Evolutionary conservation across 2,888 invertebrate species (phyloP).

Genomic region (Eulithis testata): DNA sequence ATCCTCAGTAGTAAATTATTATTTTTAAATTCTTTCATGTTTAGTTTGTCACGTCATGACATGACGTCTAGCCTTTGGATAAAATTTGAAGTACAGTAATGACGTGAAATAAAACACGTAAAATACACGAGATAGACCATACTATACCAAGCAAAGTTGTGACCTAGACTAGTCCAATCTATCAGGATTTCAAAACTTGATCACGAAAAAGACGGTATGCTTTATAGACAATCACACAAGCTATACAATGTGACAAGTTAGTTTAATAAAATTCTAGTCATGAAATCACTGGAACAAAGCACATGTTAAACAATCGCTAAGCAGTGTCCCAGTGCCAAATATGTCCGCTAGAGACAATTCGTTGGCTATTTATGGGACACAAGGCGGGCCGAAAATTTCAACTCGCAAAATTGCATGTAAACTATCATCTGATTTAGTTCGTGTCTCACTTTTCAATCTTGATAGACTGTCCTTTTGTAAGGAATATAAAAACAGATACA

Average conservation of each 20-base stretch:
- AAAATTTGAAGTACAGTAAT: no score
- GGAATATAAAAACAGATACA: background rate
- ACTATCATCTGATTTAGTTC: background rate
- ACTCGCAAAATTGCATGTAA: background rate
- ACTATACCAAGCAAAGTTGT: no score
- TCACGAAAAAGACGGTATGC: no score
- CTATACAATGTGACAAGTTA: background rate
- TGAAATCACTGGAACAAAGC: constrained; percentile 63
- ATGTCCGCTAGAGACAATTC: constrained; percentile 73
- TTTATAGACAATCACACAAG: background rate
- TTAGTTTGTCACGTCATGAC: no score
- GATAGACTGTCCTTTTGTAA: background rate
- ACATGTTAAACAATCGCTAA: constrained; percentile 77
- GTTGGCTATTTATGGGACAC: constrained; percentile 70
- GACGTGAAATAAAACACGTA: no score
- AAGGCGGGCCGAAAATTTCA: constrained; percentile 64
- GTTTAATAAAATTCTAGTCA: constrained; percentile 63
- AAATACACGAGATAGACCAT: no score
- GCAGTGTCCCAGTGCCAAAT: constrained; percentile 77
- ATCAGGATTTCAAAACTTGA: no score
- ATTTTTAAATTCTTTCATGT: no score
- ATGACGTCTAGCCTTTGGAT: no score
- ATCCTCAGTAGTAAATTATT: no score
- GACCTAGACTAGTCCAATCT: no score
- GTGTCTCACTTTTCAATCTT: background rate